Evolutionary conservation across 2,113 vertebrate species (phyloP).

Genomic region (Pleuronectes platessa): DNA sequence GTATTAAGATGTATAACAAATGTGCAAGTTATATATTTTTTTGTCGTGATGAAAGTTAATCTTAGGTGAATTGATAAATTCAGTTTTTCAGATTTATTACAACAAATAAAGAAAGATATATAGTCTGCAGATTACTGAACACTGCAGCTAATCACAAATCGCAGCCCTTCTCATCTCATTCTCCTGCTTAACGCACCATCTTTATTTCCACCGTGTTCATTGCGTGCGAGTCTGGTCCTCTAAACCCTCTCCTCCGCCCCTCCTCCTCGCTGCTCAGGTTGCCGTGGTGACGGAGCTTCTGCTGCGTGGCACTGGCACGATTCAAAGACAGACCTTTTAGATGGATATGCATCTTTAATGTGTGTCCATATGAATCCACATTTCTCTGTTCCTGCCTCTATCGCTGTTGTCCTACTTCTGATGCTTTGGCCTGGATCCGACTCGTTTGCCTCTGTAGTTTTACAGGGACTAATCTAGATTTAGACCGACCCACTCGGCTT

Average conservation of each 20-base stretch:
- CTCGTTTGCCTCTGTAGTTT: conserved; percentile 27
- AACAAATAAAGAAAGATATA: no score
- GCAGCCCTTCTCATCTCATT: neutral
- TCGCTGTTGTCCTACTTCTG: conserved; percentile 62
- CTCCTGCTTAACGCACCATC: neutral
- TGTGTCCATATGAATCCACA: conserved; percentile 23
- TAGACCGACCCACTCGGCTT: conserved; percentile 53
- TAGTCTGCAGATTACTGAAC: no score
- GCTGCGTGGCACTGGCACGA: conserved; percentile 27
- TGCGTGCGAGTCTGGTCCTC: conserved; percentile 20
- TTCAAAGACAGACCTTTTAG: conserved; percentile 10
- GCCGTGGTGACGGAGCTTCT: conserved; percentile 43
- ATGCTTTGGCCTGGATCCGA: conserved; percentile 39
- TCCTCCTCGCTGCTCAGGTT: conserved; percentile 32
- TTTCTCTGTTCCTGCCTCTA: conserved; percentile 19
- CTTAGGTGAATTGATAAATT: no score
- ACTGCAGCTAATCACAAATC: no score
- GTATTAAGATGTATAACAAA: neutral
- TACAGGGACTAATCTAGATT: conserved; percentile 55
- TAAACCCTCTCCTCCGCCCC: neutral
- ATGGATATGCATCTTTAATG: conserved; percentile 51
- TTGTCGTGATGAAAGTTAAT: no score
- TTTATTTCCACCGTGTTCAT: conserved; percentile 6
- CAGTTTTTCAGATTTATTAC: no score
- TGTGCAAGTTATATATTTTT: no score